Conservation (phyloP, 2,888 invertebrate genomes). For the Perithous albicinctus region DNA sequence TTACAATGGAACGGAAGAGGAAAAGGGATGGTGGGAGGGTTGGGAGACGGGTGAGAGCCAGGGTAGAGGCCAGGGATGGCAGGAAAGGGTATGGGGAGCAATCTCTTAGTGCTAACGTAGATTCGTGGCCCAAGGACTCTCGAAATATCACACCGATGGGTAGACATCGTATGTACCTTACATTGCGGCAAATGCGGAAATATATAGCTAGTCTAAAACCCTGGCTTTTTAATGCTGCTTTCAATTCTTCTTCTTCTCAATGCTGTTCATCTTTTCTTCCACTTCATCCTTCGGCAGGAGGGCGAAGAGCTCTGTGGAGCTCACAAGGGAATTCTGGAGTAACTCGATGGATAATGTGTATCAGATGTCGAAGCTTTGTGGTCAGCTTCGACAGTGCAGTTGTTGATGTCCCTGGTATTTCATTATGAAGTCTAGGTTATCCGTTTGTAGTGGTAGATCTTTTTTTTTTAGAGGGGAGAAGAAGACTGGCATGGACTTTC, state of each 20-base stretch:
- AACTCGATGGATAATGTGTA: conserved; percentile 74
- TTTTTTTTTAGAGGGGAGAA: not conserved
- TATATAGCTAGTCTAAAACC: conserved; percentile 6
- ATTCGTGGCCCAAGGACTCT: conserved; percentile 82
- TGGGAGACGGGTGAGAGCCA: conserved; percentile 70
- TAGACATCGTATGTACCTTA: conserved; percentile 52
- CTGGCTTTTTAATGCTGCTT: not conserved
- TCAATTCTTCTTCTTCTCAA: conserved; percentile 14
- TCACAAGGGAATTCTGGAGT: conserved; percentile 73
- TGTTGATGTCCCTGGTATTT: conserved; percentile 63
- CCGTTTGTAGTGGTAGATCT: not conserved
- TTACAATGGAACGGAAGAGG: conserved; percentile 80
- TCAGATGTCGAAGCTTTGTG: conserved; percentile 73
- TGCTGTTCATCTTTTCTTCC: conserved; percentile 29
- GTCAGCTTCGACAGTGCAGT: conserved; percentile 41
- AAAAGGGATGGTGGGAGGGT: conserved; percentile 55
- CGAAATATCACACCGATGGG: conserved; percentile 81
- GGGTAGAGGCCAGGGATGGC: conserved; percentile 72
- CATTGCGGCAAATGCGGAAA: not conserved
- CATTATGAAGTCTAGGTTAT: conserved; percentile 37
- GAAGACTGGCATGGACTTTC: not conserved
- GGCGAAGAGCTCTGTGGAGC: conserved; percentile 23
- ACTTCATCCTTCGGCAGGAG: conserved; percentile 48
- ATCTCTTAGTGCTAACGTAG: conserved; percentile 84
- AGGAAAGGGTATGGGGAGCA: conserved; percentile 79